Percentiles rank a stretch among this genome's conserved stretches.
Evolutionary conservation across 2,888 invertebrate species (phyloP).

Genomic region (Nineta flava): DNA sequence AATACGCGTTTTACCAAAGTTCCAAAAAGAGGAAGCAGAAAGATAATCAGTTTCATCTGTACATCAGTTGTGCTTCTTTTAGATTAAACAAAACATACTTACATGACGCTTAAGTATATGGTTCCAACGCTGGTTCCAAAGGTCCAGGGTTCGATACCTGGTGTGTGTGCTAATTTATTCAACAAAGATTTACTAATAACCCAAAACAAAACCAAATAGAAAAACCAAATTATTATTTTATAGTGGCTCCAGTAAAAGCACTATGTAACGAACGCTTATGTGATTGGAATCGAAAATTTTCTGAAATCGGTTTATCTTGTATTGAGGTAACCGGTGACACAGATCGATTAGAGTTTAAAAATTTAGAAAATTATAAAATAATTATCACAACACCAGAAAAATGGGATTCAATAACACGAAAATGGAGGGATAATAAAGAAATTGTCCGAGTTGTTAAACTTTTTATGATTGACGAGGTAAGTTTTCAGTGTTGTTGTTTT

Average conservation of each 20-base stretch:
- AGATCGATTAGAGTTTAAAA: constrained; percentile 40
- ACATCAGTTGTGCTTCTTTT: too few species aligned
- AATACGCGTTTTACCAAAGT: too few species aligned
- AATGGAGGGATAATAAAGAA: constrained; percentile 50
- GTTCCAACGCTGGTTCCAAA: too few species aligned
- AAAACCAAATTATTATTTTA: constrained; percentile 3
- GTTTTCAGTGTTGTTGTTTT: not conserved
- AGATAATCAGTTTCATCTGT: too few species aligned
- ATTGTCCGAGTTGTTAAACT: constrained; percentile 46
- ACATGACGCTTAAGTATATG: too few species aligned
- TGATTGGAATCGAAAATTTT: constrained; percentile 61
- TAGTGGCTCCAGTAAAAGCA: constrained; percentile 70
- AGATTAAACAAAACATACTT: too few species aligned
- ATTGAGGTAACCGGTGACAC: constrained; percentile 64
- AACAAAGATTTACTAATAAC: too few species aligned
- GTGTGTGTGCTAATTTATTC: too few species aligned
- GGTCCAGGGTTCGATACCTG: too few species aligned
- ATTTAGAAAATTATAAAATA: constrained; percentile 31
- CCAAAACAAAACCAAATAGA: constrained; percentile 4
- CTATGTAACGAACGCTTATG: constrained; percentile 52
- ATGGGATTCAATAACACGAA: constrained; percentile 66
- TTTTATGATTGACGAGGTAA: constrained; percentile 58
- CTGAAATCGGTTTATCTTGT: constrained; percentile 40
- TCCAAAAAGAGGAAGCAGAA: too few species aligned
- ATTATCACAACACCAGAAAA: constrained; percentile 74